phyloP scores from a whole-genome alignment of 2,797 vertebrate species.

The Morus bassanus region DNA sequence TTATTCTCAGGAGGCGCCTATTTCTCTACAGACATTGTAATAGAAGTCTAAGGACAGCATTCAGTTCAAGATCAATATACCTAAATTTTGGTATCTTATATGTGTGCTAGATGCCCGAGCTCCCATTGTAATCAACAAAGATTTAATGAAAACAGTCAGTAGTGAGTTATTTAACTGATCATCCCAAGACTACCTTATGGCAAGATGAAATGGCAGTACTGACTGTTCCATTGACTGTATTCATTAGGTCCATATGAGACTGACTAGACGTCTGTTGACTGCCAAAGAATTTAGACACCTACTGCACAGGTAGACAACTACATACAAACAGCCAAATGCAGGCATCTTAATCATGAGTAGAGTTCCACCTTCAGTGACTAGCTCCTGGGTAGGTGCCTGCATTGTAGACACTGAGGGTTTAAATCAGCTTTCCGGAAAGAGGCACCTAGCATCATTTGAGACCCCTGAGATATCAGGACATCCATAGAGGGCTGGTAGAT shows the following conservation, averaged over 20 bases:
- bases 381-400: not conserved
- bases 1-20: not conserved
- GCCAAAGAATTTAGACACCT: not conserved
- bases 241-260: not conserved
- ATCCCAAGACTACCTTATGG: not conserved
- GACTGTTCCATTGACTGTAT: not conserved
- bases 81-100: not conserved
- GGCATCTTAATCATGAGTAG: not conserved
- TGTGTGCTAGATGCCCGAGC: not conserved
- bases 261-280: not conserved
- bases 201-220: not conserved
- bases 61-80: not conserved
- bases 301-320: not conserved
- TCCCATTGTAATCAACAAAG: not conserved
- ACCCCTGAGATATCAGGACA: not conserved
- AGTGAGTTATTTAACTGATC: not conserved
- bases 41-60: not conserved
- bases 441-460: not conserved
- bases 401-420: not conserved
- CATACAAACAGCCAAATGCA: not conserved
- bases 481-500: not conserved
- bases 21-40: not conserved
- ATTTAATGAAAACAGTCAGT: not conserved
- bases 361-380: not conserved
- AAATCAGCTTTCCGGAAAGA: not conserved